Evolutionary conservation across 2,113 vertebrate genomes (phyloP).

Genomic region (Turdus rufiventris): DNA sequence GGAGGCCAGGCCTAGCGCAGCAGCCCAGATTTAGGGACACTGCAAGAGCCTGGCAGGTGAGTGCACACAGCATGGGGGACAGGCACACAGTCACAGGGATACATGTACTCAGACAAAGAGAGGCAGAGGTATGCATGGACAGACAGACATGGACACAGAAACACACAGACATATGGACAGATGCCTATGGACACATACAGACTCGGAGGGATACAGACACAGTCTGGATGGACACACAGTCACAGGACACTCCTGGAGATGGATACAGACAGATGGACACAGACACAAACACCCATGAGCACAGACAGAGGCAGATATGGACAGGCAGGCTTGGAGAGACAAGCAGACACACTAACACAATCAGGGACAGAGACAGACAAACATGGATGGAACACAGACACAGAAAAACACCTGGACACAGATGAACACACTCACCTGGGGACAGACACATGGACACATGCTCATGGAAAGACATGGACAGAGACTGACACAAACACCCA

Average conservation of each 20-base stretch:
- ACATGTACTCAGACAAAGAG: not conserved
- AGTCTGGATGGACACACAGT: no score
- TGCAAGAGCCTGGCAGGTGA: rapidly evolving
- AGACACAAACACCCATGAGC: no score
- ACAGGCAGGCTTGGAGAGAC: no score
- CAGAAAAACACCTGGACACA: not conserved
- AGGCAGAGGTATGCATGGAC: not conserved
- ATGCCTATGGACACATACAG: no score
- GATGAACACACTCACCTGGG: no score
- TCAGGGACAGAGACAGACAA: no score
- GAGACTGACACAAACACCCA: not conserved
- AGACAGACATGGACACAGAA: not conserved
- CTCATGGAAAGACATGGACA: not conserved
- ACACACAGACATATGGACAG: not conserved
- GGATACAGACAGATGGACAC: not conserved
- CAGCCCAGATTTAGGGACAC: not conserved
- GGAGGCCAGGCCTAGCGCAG: not conserved
- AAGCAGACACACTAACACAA: no score
- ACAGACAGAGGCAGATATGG: no score
- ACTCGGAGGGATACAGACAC: not conserved
- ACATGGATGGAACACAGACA: no score
- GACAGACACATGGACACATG: not conserved
- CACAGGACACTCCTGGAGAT: no score
- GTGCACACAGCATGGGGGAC: rapidly evolving
- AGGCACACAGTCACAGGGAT: not conserved